These are phyloP conservation scores for Emydocephalus ijimae DNA, from an alignment of 2,113 vertebrate genomes.

Conservation along the genomic window DNA sequence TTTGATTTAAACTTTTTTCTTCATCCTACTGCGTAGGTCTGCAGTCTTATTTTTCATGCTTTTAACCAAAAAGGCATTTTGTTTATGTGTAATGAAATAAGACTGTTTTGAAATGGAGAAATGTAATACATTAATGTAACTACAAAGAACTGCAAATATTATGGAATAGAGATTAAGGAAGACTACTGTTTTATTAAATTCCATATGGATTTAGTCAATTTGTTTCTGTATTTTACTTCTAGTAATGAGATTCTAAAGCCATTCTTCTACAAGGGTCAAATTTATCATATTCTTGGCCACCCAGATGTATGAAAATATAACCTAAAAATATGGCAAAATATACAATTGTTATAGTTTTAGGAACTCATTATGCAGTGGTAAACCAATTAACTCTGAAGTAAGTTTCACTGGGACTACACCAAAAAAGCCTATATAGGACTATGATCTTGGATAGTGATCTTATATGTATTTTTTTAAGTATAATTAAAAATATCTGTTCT, in stretches of 20 bases:
- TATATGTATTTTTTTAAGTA: not conserved
- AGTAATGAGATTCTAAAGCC: conserved; percentile 54
- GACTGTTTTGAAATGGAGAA: not conserved
- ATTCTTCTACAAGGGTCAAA: conserved; percentile 49
- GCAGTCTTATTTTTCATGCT: not conserved
- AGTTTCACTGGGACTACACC: not conserved
- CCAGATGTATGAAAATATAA: conserved; percentile 45
- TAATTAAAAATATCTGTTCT: conserved; percentile 27
- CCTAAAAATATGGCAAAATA: conserved; percentile 19
- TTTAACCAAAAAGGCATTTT: not conserved
- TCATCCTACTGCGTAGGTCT: fast-evolving
- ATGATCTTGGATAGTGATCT: not conserved
- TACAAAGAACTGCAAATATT: conserved; percentile 19
- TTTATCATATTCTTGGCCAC: conserved; percentile 54
- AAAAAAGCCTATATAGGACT: not conserved
- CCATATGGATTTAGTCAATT: conserved; percentile 62
- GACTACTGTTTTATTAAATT: conserved; percentile 50
- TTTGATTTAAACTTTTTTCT: not conserved
- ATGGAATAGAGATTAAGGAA: conserved; percentile 21
- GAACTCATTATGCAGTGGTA: conserved; percentile 19
- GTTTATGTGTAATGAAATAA: not conserved
- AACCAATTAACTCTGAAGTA: not conserved
- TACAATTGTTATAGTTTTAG: conserved; percentile 2
- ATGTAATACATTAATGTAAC: conserved; percentile 4
- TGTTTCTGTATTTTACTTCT: conserved; percentile 50